Evolutionary conservation across 2,797 vertebrate species (phyloP).

Genomic region (Peromyscus attwateri): DNA sequence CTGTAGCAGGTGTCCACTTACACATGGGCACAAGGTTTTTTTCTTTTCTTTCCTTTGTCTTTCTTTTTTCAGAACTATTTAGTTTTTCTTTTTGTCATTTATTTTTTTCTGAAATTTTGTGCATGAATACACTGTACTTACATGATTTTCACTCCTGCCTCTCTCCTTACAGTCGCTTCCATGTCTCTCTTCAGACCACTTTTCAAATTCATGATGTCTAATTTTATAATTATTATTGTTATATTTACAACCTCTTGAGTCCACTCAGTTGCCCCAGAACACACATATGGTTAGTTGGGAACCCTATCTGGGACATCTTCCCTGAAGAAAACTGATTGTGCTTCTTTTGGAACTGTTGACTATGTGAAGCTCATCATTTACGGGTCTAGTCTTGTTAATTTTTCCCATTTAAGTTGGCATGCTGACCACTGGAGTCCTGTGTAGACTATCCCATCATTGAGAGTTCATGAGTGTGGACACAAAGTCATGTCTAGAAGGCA

Average conservation of each 20-base stretch:
- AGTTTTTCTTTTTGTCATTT: not conserved
- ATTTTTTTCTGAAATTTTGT: too few species aligned
- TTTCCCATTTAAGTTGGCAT: not conserved
- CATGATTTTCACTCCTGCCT: not conserved
- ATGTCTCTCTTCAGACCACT: not conserved
- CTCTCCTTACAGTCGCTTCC: not conserved
- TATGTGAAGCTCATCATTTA: not conserved
- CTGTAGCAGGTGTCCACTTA: not conserved
- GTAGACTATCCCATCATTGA: too few species aligned
- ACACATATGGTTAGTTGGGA: too few species aligned
- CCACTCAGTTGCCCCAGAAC: not conserved
- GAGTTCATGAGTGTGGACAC: not conserved
- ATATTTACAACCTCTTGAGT: not conserved
- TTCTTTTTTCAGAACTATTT: not conserved
- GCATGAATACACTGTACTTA: not conserved
- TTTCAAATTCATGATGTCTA: not conserved
- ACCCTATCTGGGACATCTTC: accelerated
- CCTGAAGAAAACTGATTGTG: not conserved
- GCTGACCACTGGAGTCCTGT: not conserved
- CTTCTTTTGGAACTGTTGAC: not conserved
- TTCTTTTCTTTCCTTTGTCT: not conserved
- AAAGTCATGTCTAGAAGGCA: too few species aligned
- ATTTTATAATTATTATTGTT: not conserved
- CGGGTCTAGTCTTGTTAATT: not conserved
- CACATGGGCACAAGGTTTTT: not conserved